These are phyloP conservation scores for Excalfactoria chinensis DNA, from an alignment of 2,113 vertebrate species.

Conservation along the genomic window DNA sequence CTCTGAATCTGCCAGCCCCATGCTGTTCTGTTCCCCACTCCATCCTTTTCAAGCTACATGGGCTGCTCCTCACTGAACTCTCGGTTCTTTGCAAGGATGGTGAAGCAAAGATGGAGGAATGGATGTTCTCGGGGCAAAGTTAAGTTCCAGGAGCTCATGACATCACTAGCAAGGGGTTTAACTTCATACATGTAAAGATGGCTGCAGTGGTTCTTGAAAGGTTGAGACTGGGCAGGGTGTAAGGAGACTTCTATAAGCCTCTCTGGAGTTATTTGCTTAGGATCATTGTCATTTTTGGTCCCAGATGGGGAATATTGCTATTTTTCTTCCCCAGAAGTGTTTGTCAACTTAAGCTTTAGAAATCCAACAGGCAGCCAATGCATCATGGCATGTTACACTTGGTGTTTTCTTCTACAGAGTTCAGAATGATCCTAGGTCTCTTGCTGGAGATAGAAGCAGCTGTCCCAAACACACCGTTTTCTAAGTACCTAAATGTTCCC, in stretches of 20 bases:
- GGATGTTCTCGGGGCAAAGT: background rate
- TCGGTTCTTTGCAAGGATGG: background rate
- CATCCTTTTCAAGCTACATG: fast-evolving
- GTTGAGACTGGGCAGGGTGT: background rate
- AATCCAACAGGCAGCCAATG: background rate
- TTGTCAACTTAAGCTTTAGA: background rate
- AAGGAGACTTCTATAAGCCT: background rate
- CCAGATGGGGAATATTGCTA: too few species aligned
- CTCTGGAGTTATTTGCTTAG: background rate
- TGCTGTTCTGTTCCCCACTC: background rate
- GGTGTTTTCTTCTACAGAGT: background rate
- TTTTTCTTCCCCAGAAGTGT: background rate
- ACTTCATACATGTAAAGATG: too few species aligned
- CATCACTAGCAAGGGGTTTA: background rate
- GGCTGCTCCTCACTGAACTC: background rate
- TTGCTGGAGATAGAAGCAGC: background rate
- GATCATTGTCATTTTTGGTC: background rate
- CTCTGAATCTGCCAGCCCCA: background rate
- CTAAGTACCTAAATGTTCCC: fast-evolving
- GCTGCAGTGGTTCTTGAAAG: background rate
- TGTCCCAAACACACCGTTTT: background rate
- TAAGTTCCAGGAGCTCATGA: background rate
- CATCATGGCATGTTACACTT: background rate
- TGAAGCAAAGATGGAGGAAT: too few species aligned
- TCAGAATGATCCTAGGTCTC: background rate